Base-by-base conservation (phyloP, 2,113 vertebrate genomes). In the Perca schrenkii region DNA sequence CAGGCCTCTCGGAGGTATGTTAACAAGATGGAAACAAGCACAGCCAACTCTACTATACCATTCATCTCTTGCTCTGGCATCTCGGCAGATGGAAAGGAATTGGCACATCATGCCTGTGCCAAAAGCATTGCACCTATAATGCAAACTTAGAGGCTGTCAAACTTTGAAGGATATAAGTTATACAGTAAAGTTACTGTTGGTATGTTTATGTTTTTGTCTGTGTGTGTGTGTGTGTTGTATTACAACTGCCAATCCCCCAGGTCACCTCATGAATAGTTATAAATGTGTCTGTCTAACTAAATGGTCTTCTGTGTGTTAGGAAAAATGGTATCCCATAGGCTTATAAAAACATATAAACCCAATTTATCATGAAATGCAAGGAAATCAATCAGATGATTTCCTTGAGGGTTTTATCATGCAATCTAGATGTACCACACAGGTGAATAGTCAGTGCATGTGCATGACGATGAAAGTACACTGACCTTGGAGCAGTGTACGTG, bases 1-100 rank as follows among this genome's bases (percentile, higher is more conserved):
- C 40, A 0, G 19, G 83, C 61, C 79, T 90, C 87, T 82, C 88
- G 46, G 49, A 82, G 77, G 91, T 83, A 85, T 84, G 86, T 88
- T 90, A 92, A 91, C 86, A 88, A 91, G 90, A 92, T 70, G 79
- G 87, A 91, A 91, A 92, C 86, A 80, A 91, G 88, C 84, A 77
- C 65, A 85, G 77, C 46, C 8, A 57, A 80, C 75, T 86, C 74
- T 64, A 25, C 77, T 46, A 64, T 58, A 79, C 79, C 79, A 91
- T 89, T 80, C 85, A 76, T 93, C 85, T 89, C 58, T 71, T 19
- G 3, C 70, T 81, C 54, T 84, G 86, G 79, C 90, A 82, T 86
- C 63, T 83, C 47, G 8, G 86, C 79, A 89, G 86, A 90, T 85
- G 83, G 88, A 89, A 75, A 85, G 78, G 69, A 87, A 86, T 79